A percentile compares a stretch with the other conserved stretches of the same genome.
Conservation (phyloP, 2,113 vertebrate species). For the Toxostoma redivivum region DNA sequence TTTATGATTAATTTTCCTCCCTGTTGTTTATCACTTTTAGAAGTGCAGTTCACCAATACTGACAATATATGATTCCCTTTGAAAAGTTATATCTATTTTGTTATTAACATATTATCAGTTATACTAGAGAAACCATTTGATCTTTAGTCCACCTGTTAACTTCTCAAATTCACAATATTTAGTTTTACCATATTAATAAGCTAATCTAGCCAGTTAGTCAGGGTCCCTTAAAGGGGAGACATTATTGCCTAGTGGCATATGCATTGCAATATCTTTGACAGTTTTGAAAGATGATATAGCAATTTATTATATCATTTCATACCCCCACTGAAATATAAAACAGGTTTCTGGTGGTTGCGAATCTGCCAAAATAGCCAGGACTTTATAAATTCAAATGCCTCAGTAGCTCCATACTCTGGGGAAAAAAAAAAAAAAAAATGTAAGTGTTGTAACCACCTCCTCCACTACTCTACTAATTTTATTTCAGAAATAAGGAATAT, state of each 20-base stretch:
- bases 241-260: neutral
- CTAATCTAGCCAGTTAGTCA: neutral
- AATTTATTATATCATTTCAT: neutral
- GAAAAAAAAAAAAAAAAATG: neutral
- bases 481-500: neutral
- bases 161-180: neutral
- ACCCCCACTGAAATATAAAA: neutral
- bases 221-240: neutral
- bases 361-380: neutral
- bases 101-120: neutral
- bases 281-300: neutral
- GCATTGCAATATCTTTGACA: neutral
- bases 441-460: neutral
- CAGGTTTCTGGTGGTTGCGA: neutral
- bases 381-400: neutral
- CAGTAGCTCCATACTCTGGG: neutral
- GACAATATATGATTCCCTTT: neutral
- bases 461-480: neutral
- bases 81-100: neutral
- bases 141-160: neutral
- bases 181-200: neutral
- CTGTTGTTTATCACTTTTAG: neutral
- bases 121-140: neutral
- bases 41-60: neutral
- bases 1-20: neutral